phyloP scores from a whole-genome alignment of 2,113 vertebrate genomes.

The Callaeas wilsoni region DNA sequence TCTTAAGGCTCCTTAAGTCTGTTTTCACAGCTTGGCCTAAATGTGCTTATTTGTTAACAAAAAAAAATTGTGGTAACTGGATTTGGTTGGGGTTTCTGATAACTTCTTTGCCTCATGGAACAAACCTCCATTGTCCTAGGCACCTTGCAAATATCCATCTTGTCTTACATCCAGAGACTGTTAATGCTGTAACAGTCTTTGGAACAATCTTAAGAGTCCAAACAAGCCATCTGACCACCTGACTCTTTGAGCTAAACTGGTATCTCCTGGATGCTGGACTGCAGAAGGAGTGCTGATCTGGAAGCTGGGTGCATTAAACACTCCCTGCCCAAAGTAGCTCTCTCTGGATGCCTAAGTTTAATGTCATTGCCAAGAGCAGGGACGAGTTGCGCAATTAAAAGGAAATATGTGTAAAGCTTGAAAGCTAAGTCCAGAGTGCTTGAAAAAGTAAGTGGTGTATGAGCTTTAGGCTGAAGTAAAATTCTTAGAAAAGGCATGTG shows the following conservation, averaged over 20 bases:
- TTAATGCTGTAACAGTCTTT: background rate
- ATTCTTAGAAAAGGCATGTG: background rate
- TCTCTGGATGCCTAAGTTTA: background rate
- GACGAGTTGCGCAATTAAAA: background rate
- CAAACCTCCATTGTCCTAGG: background rate
- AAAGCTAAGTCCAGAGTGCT: background rate
- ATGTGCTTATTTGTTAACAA: background rate
- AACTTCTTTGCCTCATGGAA: background rate
- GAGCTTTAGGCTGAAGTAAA: background rate
- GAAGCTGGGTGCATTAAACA: background rate
- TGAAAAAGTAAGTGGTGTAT: background rate
- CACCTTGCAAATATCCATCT: background rate
- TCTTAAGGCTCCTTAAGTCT: background rate
- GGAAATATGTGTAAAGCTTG: background rate
- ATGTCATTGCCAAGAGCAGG: background rate
- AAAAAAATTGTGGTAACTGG: fast-evolving
- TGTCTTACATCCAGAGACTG: background rate
- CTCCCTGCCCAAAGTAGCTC: background rate
- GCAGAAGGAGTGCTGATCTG: background rate
- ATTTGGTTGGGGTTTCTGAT: background rate
- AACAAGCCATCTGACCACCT: background rate
- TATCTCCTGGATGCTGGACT: background rate
- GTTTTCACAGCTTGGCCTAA: background rate
- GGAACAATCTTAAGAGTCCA: background rate
- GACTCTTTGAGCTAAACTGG: background rate